phyloP scores from a whole-genome alignment of 92 coral and sea anemone genomes.

The Paramuricea clavata region DNA sequence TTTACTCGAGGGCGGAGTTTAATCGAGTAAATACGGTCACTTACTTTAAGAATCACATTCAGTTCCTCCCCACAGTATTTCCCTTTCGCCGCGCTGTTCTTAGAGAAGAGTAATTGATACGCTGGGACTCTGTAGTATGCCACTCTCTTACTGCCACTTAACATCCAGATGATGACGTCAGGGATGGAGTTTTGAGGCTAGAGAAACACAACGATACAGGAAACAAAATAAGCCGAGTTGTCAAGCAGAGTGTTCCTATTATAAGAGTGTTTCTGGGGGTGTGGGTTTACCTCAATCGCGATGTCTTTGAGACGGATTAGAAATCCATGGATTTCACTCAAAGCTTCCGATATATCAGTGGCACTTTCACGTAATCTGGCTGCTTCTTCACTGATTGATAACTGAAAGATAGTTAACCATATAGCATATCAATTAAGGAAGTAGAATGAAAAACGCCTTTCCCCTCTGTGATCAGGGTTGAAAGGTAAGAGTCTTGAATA shows the following conservation, averaged over 20 bases:
- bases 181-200: conserved; percentile 99
- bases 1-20: no score
- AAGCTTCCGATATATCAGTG: conserved; percentile 94
- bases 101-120: conserved; percentile 81
- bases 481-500: no score
- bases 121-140: conserved; percentile 95
- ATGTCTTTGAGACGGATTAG: conserved; percentile 86
- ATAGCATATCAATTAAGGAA: neutral
- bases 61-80: conserved; percentile 91
- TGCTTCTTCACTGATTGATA: conserved; percentile 95
- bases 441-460: no score
- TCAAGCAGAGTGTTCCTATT: no score
- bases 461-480: no score
- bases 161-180: conserved; percentile 95
- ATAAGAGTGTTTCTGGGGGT: no score
- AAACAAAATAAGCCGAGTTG: neutral
- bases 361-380: conserved; percentile 91
- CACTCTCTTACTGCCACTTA: conserved; percentile 92
- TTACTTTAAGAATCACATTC: conserved; percentile 92
- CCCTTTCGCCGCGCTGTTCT: conserved; percentile 83
- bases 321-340: conserved; percentile 89
- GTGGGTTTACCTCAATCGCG: conserved; percentile 81
- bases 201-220: neutral
- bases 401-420: conserved; percentile 44
- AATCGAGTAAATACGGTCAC: neutral